phyloP scores from a whole-genome alignment of 2,797 vertebrate species.

The Coccyzus lansbergi region DNA sequence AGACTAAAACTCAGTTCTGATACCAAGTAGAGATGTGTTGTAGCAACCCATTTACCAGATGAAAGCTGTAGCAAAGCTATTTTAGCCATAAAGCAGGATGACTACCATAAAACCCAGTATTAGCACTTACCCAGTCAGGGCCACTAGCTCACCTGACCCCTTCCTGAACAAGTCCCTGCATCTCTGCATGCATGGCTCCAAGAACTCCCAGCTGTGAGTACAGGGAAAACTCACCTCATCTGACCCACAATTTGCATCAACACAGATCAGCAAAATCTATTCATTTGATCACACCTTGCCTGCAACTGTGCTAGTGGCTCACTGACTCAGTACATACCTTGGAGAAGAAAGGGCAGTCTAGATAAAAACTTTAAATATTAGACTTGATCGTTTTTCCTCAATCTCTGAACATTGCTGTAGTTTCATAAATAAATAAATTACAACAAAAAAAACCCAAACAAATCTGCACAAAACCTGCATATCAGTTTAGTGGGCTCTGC shows the following conservation, averaged over 20 bases:
- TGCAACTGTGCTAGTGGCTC: background rate
- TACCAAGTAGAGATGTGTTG: background rate
- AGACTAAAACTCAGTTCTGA: background rate
- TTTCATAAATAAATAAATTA: background rate
- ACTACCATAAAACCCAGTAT: background rate
- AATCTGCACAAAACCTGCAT: background rate
- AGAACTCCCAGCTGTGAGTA: background rate
- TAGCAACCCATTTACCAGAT: background rate
- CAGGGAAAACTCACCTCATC: background rate
- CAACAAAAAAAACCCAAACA: background rate
- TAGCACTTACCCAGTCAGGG: fast-evolving
- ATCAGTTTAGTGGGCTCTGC: background rate
- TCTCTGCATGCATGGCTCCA: background rate
- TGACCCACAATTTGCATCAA: background rate
- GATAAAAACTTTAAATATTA: background rate
- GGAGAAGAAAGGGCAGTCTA: background rate
- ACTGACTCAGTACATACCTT: fast-evolving
- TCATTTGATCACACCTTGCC: background rate
- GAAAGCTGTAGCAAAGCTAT: background rate
- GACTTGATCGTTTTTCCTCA: background rate
- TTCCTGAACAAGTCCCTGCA: background rate
- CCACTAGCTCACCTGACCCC: background rate
- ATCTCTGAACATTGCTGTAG: background rate
- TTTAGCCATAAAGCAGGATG: background rate
- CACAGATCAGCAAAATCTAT: background rate